Percentiles rank a stretch among this genome's conserved stretches.
These are phyloP conservation scores for Leucozona laternaria DNA, from an alignment of 2,888 invertebrate genomes.

Conservation along the genomic window DNA sequence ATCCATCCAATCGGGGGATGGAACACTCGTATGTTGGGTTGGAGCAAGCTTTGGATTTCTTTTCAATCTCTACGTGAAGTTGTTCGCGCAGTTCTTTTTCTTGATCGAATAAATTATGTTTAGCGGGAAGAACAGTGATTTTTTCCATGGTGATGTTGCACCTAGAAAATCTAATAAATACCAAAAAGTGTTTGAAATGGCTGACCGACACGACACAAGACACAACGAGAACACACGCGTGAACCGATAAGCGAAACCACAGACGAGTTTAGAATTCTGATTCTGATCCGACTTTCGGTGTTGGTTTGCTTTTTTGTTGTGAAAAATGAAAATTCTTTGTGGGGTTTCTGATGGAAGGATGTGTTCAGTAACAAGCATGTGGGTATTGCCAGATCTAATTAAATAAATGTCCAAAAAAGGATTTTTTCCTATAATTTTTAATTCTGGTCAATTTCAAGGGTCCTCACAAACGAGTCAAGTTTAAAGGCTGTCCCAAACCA, in stretches of 20 bases:
- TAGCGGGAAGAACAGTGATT: conserved; percentile 23
- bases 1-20: conserved; percentile 88
- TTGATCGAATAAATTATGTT: conserved; percentile 69
- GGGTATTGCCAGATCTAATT: not conserved
- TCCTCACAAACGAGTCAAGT: not conserved
- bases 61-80: conserved; percentile 87
- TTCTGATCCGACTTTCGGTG: not conserved
- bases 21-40: conserved; percentile 88
- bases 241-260: not conserved
- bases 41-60: conserved; percentile 86
- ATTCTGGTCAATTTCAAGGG: not conserved
- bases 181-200: not conserved
- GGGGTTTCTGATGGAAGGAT: not conserved
- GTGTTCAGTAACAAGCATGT: not conserved
- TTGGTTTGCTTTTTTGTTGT: not conserved
- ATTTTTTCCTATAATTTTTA: conserved; percentile 4
- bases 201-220: not conserved
- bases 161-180: not conserved
- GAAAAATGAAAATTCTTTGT: not conserved
- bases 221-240: not conserved
- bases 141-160: conserved; percentile 45
- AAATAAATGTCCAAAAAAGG: not conserved
- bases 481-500: no score
- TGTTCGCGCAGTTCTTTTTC: conserved; percentile 84
- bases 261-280: not conserved